Conservation (phyloP, 2,888 invertebrate species). For the Dexiosoma caninum region DNA sequence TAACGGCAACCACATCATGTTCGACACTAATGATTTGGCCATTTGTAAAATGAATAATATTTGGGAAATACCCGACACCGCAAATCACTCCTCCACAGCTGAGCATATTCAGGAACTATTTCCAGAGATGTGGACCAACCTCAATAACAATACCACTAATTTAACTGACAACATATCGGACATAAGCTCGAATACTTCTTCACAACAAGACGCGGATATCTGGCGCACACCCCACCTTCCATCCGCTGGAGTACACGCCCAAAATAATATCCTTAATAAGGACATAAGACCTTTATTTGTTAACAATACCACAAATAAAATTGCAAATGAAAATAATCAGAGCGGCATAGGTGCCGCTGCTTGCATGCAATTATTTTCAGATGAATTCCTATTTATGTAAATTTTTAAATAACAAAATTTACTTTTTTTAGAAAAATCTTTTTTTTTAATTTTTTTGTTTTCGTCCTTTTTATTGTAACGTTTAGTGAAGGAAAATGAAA, state of each 20-base stretch:
- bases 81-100: slow-evolving; percentile 58
- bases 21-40: slow-evolving; percentile 48
- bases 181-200: slow-evolving; percentile 71
- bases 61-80: slow-evolving; percentile 73
- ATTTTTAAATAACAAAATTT: slow-evolving; percentile 71
- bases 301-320: slow-evolving; percentile 16
- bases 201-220: slow-evolving; percentile 64
- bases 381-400: slow-evolving; percentile 80
- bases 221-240: slow-evolving; percentile 65
- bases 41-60: slow-evolving; percentile 74
- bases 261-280: slow-evolving; percentile 32
- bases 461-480: not conserved
- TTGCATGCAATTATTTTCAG: slow-evolving; percentile 82
- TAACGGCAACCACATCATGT: slow-evolving; percentile 51
- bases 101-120: slow-evolving; percentile 69
- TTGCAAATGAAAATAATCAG: slow-evolving; percentile 54
- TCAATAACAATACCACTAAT: slow-evolving; percentile 45
- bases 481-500: slow-evolving; percentile 49
- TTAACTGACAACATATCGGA: slow-evolving; percentile 65
- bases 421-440: slow-evolving; percentile 60
- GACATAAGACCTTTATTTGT: slow-evolving; percentile 45
- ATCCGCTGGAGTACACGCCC: slow-evolving; percentile 17
- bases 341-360: slow-evolving; percentile 69
- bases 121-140: slow-evolving; percentile 76
- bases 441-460: slow-evolving; percentile 35